phyloP scores from a whole-genome alignment of 2,888 invertebrate genomes.

The Notodonta ziczac region DNA sequence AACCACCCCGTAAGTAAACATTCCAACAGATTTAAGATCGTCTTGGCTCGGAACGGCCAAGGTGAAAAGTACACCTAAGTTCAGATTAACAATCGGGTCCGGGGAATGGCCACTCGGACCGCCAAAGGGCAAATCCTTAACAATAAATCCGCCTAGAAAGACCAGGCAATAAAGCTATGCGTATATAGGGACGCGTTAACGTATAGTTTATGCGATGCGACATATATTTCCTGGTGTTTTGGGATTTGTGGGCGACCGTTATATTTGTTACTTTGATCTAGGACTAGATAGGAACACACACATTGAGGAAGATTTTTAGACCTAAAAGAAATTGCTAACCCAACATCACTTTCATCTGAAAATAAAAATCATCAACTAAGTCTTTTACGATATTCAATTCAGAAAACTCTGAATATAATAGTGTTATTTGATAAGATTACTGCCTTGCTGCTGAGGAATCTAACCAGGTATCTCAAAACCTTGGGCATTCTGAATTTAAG shows the following conservation, averaged over 20 bases:
- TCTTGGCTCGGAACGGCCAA: constrained; percentile 56
- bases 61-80: constrained; percentile 79
- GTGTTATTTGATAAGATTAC: no score
- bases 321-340: no score
- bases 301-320: no score
- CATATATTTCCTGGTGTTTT: constrained; percentile 20
- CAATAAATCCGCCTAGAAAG: constrained; percentile 59
- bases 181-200: constrained; percentile 24
- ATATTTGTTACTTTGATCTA: background rate
- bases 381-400: no score
- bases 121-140: constrained; percentile 53
- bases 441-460: no score
- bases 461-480: no score
- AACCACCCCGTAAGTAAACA: constrained; percentile 52
- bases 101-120: constrained; percentile 56
- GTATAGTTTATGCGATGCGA: constrained; percentile 25
- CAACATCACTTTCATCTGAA: no score
- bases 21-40: constrained; percentile 60
- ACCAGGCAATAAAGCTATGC: constrained; percentile 32
- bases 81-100: constrained; percentile 74
- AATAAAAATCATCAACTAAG: no score
- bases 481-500: no score
- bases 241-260: constrained; percentile 11
- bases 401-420: no score
- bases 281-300: background rate